A percentile compares a stretch with the other conserved stretches of the same genome.
Conservation (phyloP, 2,888 invertebrate species). For the Slavum lentiscoides region DNA sequence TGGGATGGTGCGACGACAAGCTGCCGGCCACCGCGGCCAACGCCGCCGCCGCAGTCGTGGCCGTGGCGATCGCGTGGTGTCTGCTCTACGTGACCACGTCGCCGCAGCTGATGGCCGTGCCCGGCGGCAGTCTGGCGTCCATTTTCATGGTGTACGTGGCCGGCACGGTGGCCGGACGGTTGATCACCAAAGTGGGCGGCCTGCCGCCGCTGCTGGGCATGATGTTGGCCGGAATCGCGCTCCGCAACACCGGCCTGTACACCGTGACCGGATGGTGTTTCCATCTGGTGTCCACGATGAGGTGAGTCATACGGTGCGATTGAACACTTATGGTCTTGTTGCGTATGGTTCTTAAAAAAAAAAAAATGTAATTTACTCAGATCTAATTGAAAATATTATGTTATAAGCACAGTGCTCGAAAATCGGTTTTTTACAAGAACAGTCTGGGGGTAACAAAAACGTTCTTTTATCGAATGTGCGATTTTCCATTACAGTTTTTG, state of each 20-base stretch:
- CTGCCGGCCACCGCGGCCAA: constrained; percentile 21
- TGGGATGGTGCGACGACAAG: constrained; percentile 3
- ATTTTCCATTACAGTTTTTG: too few relatives aligned
- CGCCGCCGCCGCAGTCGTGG: not conserved
- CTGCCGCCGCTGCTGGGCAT: constrained; percentile 68
- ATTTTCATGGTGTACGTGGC: constrained; percentile 33
- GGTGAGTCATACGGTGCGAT: not conserved
- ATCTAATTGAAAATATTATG: too few relatives aligned
- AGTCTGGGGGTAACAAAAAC: too few relatives aligned
- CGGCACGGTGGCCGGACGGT: constrained; percentile 40
- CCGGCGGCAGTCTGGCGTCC: constrained; percentile 35
- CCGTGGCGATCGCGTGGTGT: constrained; percentile 34
- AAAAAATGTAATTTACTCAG: too few relatives aligned
- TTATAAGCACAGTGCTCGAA: too few relatives aligned
- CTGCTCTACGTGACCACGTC: constrained; percentile 19
- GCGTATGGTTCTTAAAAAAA: too few relatives aligned
- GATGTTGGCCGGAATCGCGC: constrained; percentile 66
- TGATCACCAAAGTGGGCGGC: constrained; percentile 37
- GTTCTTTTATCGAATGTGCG: too few relatives aligned
- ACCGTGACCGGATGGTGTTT: constrained; percentile 56
- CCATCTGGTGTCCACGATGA: constrained; percentile 31
- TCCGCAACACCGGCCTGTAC: constrained; percentile 62
- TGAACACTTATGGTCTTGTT: too few relatives aligned
- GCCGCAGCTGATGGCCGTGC: constrained; percentile 8
- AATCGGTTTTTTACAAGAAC: too few relatives aligned